Base-by-base conservation (phyloP, 2,888 invertebrate species). In the Drosophila paucipuncta region DNA sequence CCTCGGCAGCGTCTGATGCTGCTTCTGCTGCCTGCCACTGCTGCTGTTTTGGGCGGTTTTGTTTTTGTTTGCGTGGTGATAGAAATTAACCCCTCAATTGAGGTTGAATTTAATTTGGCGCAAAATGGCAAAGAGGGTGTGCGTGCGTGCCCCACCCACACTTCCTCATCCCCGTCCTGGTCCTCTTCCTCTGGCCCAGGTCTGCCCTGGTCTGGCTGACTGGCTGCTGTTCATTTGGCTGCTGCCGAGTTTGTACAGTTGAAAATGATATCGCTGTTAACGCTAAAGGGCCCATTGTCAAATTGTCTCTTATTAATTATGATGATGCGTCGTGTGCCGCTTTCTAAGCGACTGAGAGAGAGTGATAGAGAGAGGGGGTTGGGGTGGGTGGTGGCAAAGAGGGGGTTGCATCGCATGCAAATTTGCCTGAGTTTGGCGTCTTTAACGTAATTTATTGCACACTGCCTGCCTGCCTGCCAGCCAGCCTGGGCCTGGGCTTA, bases 101-200 rank as follows among this genome's bases (percentile, higher is more conserved):
- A 92, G 92, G 92, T 93, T 93, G 92, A 92, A 92, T 92, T 92
- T 93, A 92, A 92, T 92, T 92, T 93, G 92, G 92, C 92, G 91
- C 92, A 92, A 92, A 92, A 91, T 91, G 83, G 82, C 82, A 85
- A 82, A 75, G 55, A 50, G 84, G 78, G 88, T 82, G 82, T 80
- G 78, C 82, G 70, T 69, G 73, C 67, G 66, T 53, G 61, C 37
- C 37, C 64, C 55, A 65, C 65, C 68, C 47, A 4, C 37, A 28
- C 18, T 25, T 25, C 47, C 47, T 13, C n/a, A 13, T 7, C 16
- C 35, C 7, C 33, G 4, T 2, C 25, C 37, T 16, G 16, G 2
- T 2, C 18, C 37, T 7, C 13, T 11, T n/a, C 2, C 16, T 6
- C 52, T 52, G 11, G n/a, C 7, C 11, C 11, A 11, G 28, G 52